phyloP scores from a whole-genome alignment of 53 echinoderm and acorn worm genomes.

The Antedon mediterranea region DNA sequence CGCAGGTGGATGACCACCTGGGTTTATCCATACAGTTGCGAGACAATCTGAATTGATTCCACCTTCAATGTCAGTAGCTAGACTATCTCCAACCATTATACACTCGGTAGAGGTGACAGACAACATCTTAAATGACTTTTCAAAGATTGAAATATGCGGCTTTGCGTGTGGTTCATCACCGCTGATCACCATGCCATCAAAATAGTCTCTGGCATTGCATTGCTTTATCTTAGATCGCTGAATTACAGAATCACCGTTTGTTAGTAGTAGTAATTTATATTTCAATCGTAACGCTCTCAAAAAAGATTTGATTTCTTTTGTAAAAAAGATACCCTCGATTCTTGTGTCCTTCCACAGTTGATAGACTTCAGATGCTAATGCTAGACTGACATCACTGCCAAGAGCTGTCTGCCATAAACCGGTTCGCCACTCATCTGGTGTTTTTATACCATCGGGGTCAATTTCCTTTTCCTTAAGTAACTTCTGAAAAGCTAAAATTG shows the following conservation, averaged over 20 bases:
- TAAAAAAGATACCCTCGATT: slow-evolving; percentile 54
- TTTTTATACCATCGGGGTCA: slow-evolving; percentile 59
- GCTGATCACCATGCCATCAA: slow-evolving; percentile 81
- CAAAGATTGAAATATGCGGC: slow-evolving; percentile 75
- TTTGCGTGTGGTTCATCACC: slow-evolving; percentile 75
- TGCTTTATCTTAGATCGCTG: slow-evolving; percentile 73
- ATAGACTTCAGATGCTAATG: slow-evolving; percentile 42
- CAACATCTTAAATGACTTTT: slow-evolving; percentile 54
- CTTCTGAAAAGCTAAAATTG: slow-evolving; percentile 40
- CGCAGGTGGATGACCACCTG: slow-evolving; percentile 29
- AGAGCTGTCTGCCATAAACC: slow-evolving; percentile 76
- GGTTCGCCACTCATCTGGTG: slow-evolving; percentile 83
- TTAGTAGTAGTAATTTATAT: slow-evolving; percentile 69
- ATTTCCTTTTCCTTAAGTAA: slow-evolving; percentile 36
- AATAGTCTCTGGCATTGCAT: slow-evolving; percentile 58
- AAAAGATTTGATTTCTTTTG: slow-evolving; percentile 46
- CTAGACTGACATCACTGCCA: slow-evolving; percentile 29
- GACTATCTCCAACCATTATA: slow-evolving; percentile 80
- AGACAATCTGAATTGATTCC: slow-evolving; percentile 49
- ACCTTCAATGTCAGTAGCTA: slow-evolving; percentile 86
- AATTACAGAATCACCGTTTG: slow-evolving; percentile 67
- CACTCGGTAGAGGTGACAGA: slow-evolving; percentile 33
- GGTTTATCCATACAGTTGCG: slow-evolving; percentile 77
- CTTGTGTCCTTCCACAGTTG: slow-evolving; percentile 67
- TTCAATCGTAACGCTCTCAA: slow-evolving; percentile 30